A percentile compares a stretch with the other conserved stretches of the same genome.
Conservation (phyloP, 1,140 invertebrate species). For the Penaeus indicus region DNA sequence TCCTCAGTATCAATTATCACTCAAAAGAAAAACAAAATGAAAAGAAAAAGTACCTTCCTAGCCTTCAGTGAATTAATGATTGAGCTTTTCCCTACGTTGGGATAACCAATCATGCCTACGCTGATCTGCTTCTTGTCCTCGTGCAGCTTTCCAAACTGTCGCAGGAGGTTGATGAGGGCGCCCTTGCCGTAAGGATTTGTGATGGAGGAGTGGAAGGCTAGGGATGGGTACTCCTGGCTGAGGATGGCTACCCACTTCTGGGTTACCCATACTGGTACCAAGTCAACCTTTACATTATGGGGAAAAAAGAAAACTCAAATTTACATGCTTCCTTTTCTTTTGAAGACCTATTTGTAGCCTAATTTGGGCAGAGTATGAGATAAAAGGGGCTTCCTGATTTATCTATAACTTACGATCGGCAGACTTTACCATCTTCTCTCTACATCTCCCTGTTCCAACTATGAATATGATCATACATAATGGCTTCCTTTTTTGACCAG, state of each 20-base stretch:
- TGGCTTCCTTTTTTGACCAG: too few relatives aligned
- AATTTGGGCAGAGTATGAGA: too few relatives aligned
- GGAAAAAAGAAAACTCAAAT: neutral
- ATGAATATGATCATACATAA: too few relatives aligned
- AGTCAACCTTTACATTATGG: conserved; percentile 73
- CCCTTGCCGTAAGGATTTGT: conserved; percentile 99
- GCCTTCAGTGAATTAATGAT: conserved; percentile 91
- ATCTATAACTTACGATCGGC: too few relatives aligned
- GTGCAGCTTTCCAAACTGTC: conserved; percentile 97
- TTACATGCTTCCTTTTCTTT: too few relatives aligned
- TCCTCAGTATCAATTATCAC: neutral
- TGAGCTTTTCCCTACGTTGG: conserved; percentile 99
- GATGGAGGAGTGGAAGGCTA: conserved; percentile 98
- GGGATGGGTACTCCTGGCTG: conserved; percentile 94
- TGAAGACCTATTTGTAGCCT: too few relatives aligned
- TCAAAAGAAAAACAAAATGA: neutral
- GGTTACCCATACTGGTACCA: conserved; percentile 98
- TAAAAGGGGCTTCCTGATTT: too few relatives aligned
- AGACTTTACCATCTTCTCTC: too few relatives aligned
- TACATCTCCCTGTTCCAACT: too few relatives aligned
- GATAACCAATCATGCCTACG: conserved; percentile 99
- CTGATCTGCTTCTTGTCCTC: conserved; percentile 98
- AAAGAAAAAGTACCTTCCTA: conserved; percentile 61
- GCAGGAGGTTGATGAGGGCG: conserved; percentile 93
- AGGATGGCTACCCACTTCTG: conserved; percentile 87